A percentile compares a stretch with the other conserved stretches of the same genome.
phyloP scores from a whole-genome alignment of 2,797 vertebrate species.

The Neostethus bicornis region DNA sequence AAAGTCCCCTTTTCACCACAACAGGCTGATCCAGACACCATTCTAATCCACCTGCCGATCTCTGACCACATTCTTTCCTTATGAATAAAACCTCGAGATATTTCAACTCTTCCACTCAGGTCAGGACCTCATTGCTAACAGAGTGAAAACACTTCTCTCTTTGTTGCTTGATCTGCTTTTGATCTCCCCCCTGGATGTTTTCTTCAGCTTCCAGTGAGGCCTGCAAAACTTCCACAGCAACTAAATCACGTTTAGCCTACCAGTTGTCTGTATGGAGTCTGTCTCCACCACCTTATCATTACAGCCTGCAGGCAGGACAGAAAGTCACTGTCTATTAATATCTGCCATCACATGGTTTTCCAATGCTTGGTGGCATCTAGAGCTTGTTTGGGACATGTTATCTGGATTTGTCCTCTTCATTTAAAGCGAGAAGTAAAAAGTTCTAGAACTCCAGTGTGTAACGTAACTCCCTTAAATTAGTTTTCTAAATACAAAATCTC shows the following conservation, averaged over 20 bases:
- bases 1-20: too few relatives aligned
- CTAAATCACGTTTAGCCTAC: constrained; percentile 18
- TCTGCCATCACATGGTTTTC: constrained; percentile 38
- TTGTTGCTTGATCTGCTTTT: constrained; percentile 2
- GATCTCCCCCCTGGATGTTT: background rate
- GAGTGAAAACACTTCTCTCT: too few relatives aligned
- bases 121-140: too few relatives aligned
- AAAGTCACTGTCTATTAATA: constrained; percentile 63
- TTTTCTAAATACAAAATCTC: too few relatives aligned
- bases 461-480: too few relatives aligned
- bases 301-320: constrained; percentile 15
- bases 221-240: constrained; percentile 10
- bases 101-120: too few relatives aligned
- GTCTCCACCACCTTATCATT: constrained; percentile 14
- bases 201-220: constrained; percentile 1
- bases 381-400: constrained; percentile 6
- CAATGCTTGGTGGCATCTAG: constrained; percentile 22
- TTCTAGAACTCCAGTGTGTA: background rate
- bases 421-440: background rate
- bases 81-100: too few relatives aligned
- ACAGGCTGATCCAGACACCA: too few relatives aligned
- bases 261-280: constrained; percentile 13
- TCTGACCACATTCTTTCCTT: too few relatives aligned
- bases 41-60: too few relatives aligned
- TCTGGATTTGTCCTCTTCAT: background rate